Evolutionary conservation across 2,888 invertebrate genomes (phyloP).

Genomic region (Folsomia manolachei): DNA sequence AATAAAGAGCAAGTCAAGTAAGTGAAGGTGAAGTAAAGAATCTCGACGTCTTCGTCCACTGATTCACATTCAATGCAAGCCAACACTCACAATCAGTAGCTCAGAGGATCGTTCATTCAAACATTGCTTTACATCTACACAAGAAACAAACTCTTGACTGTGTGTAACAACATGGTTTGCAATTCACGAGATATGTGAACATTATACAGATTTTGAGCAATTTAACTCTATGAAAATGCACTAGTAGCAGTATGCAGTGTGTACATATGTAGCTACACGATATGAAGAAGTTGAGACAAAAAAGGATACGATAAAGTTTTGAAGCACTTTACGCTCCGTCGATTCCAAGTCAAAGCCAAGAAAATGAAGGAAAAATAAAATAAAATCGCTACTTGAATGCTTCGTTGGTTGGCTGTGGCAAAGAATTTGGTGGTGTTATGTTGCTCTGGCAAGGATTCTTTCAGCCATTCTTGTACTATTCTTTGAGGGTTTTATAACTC

Average conservation of each 20-base stretch:
- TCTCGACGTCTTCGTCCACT: too few species aligned
- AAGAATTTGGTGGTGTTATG: neutral
- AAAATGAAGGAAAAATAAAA: neutral
- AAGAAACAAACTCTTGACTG: too few species aligned
- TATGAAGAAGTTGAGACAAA: neutral
- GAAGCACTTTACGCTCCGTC: neutral
- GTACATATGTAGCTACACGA: too few species aligned
- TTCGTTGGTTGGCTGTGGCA: neutral
- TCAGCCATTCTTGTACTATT: too few species aligned
- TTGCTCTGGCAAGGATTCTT: too few species aligned
- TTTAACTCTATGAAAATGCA: too few species aligned
- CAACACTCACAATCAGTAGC: neutral
- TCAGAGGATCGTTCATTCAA: too few species aligned
- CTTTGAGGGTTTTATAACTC: neutral
- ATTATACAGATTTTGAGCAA: neutral
- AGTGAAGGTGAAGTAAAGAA: constrained; percentile 4
- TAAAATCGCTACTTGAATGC: neutral
- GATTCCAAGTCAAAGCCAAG: neutral
- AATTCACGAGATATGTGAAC: neutral
- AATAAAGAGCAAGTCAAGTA: neutral
- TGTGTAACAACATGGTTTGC: too few species aligned
- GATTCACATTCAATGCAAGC: neutral
- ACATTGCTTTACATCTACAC: too few species aligned
- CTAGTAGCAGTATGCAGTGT: too few species aligned
- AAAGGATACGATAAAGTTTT: neutral